Evolutionary conservation across 2,888 invertebrate species (phyloP).

Genomic region (Dicyrtomina minuta): DNA sequence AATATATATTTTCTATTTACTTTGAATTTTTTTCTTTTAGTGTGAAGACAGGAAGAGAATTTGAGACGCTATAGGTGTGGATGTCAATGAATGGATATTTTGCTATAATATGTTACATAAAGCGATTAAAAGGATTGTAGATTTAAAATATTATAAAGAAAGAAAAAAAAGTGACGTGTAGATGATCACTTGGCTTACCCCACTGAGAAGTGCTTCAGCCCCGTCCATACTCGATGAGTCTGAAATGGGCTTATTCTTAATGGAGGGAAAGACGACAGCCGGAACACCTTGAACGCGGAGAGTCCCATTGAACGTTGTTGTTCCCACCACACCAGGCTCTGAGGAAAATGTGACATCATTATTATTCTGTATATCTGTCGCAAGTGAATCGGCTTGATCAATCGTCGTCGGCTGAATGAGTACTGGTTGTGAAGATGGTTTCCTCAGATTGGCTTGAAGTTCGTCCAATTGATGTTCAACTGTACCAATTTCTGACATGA

Average conservation of each 20-base stretch:
- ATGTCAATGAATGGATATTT: too few relatives aligned
- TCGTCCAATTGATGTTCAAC: constrained; percentile 50
- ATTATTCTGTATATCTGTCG: constrained; percentile 42
- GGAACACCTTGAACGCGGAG: constrained; percentile 36
- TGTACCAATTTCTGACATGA: constrained; percentile 50
- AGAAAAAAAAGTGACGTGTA: too few relatives aligned
- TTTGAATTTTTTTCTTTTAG: too few relatives aligned
- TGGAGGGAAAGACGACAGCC: constrained; percentile 80
- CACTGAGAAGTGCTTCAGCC: constrained; percentile 51
- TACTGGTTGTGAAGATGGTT: constrained; percentile 23
- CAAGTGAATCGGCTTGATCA: constrained; percentile 46
- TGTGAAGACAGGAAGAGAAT: too few relatives aligned
- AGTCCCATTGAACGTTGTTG: constrained; percentile 11
- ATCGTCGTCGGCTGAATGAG: constrained; percentile 31
- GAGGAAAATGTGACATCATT: constrained; percentile 48
- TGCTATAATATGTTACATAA: too few relatives aligned
- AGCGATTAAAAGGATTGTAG: too few relatives aligned
- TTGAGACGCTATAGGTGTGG: too few relatives aligned
- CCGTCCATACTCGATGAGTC: constrained; percentile 49
- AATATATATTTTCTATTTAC: too few relatives aligned
- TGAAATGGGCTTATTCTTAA: constrained; percentile 76
- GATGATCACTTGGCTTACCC: constrained; percentile 44
- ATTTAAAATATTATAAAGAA: too few relatives aligned
- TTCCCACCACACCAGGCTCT: constrained; percentile 33
- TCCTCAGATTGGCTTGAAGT: constrained; percentile 40